Evolutionary conservation across 1,140 invertebrate genomes (phyloP), one percentile per base, ranked within the genome.

Genomic region (Atta texana): DNA sequence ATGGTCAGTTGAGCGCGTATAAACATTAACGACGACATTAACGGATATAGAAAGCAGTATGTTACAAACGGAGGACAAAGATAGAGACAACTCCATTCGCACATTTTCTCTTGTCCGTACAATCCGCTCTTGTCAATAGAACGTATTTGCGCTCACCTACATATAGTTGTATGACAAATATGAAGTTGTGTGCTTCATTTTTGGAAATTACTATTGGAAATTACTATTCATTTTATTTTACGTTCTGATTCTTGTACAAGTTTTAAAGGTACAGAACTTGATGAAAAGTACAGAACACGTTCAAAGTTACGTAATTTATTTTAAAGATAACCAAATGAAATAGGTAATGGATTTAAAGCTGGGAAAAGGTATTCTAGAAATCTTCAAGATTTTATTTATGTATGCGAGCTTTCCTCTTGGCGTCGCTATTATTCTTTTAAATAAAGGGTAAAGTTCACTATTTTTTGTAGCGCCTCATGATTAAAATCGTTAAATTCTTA

Each of bases 21-120:
- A 74, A 84, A 84, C 80, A 84, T 84, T 74, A 84, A 75, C n/a
- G 55, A 21, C 8, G 34, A 4, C 14, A 82, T 84, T 55, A 71
- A 51, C 39, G 24, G 24, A 3, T 3, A 49, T 5, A n/a, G 18
- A 61, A 21, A 74, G 18, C 21, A 34, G 12, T 24, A 16, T 16
- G 16, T 59, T 44, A n/a, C 2, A 31, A 16, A n/a, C 14, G 53
- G 21, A 6, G 21, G 3, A 61, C 12, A 18, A 57, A 84, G 24
- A 31, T 14, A 74, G 63, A 28, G 8, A 39, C 28, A 57, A 64
- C 16, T 57, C 10, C 21, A 16, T 61, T 34, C 80, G 69, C 57
- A 59, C 39, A 24, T 74, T 82, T 74, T 74, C 66, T 44, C 28
- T 10, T 8, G 14, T 16, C 63, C 44, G 24, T 61, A n/a, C 31